A percentile compares a stretch with the other conserved stretches of the same genome.
phyloP scores from a whole-genome alignment of 2,113 vertebrate genomes.

The Perognathus longimembris region DNA sequence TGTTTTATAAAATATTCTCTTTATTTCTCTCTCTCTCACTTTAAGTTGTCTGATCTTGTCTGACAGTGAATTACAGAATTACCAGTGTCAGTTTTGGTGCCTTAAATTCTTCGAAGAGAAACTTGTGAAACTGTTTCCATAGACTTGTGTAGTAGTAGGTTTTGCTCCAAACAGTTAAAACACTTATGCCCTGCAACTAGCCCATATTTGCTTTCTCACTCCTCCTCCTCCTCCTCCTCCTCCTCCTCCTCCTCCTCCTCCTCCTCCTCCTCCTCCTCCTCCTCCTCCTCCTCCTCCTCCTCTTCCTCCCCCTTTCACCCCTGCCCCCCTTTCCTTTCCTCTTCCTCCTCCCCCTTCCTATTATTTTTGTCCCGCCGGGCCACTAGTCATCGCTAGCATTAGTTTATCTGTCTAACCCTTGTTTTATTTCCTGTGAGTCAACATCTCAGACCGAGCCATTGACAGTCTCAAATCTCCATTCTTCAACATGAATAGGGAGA shows the following conservation, averaged over 20 bases:
- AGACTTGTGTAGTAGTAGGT: not conserved
- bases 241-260: too few relatives aligned
- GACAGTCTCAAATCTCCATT: not conserved
- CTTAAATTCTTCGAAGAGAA: too few relatives aligned
- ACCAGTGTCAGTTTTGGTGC: too few relatives aligned
- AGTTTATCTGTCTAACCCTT: not conserved
- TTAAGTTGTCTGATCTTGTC: not conserved
- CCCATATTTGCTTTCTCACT: not conserved
- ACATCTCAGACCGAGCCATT: not conserved
- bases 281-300: too few relatives aligned
- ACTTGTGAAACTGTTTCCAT: not conserved
- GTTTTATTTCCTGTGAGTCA: slow-evolving; percentile 48
- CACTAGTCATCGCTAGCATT: slow-evolving; percentile 17
- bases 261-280: too few relatives aligned
- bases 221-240: too few relatives aligned
- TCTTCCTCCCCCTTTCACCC: too few relatives aligned
- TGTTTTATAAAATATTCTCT: not conserved
- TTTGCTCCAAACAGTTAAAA: not conserved
- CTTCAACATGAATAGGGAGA: not conserved
- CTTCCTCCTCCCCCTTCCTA: too few relatives aligned
- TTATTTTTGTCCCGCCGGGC: not conserved
- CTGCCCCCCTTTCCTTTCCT: too few relatives aligned
- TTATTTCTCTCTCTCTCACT: not conserved
- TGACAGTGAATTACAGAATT: too few relatives aligned
- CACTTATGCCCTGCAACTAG: not conserved